These are phyloP conservation scores for Orthosia gothica DNA, from an alignment of 2,888 invertebrate species.

Conservation along the genomic window DNA sequence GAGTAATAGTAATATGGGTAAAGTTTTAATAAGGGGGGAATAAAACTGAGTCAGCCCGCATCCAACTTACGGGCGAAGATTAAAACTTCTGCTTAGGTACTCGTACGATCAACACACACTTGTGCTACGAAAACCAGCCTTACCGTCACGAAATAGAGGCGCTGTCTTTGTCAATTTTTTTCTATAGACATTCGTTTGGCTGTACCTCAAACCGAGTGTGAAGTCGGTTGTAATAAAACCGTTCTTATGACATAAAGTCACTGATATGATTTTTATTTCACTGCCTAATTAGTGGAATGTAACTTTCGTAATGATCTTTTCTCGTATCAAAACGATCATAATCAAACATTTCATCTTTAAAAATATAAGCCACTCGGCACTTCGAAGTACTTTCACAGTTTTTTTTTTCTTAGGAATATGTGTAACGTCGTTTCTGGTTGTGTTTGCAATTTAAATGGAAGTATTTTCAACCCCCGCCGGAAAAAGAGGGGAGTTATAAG, in stretches of 20 bases:
- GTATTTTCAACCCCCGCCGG: too few species aligned
- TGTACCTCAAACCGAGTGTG: constrained; percentile 76
- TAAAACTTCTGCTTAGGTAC: constrained; percentile 80
- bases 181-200: too few species aligned
- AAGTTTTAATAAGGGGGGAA: constrained; percentile 87
- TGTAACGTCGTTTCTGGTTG: too few species aligned
- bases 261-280: constrained; percentile 65
- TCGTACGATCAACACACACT: constrained; percentile 18
- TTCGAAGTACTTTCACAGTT: too few species aligned
- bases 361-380: not conserved
- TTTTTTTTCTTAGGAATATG: too few species aligned
- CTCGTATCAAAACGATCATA: not conserved
- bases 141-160: not conserved
- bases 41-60: constrained; percentile 82
- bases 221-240: constrained; percentile 77
- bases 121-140: constrained; percentile 2
- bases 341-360: not conserved
- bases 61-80: constrained; percentile 83
- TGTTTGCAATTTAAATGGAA: too few species aligned
- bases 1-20: constrained; percentile 85
- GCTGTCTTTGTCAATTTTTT: not conserved
- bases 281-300: constrained; percentile 43
- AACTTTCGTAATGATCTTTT: constrained; percentile 31
- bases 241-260: constrained; percentile 69
- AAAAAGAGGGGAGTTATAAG: too few species aligned